Evolutionary conservation across 2,888 invertebrate species (phyloP), one percentile per base, ranked within the genome.

Genomic region (Erebia aethiops): DNA sequence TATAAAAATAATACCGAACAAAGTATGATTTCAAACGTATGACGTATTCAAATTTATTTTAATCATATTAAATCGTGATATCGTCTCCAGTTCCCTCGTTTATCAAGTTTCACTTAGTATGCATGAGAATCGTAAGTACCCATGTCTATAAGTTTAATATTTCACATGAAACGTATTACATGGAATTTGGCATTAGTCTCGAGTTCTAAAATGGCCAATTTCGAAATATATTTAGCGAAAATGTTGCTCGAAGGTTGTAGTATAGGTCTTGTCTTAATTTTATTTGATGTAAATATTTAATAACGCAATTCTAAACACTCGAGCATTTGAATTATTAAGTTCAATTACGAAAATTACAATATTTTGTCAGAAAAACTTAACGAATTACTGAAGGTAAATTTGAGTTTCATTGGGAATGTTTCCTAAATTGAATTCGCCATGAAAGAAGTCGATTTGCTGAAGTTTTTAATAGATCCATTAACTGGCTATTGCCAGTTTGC

Each of bases 61-160:
- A 46, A 61, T 13, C 43, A 43, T 3, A n/a, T 61, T 61, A 46
- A 61, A 43, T 46, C 26, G 43, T 49, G 13, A 61, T 61, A 61
- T 61, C 18, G 43, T 61, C 49, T 62, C 43, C 49, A 62, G 49
- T 62, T 18, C 46, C 49, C 21, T 18, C 62, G 14, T 62, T 49
- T 21, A 62, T 49, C 46, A 62, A 62, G 62, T 62, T 49, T 62
- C 62, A 21, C 21, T 62, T 49, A 61, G 62, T 21, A 62, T 62
- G 62, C 62, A 62, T 62, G 62, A 49, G 46, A 62, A 21, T 3
- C 49, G 46, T 21, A 21, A 46, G 62, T 49, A 46, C 46, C 49
- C n/a, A 61, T 43, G 61, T 43, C 61, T 61, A 43, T 61, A 10
- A 43, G 18, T 16, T 61, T 46, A 61, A 62, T 62, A 26, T 62